phyloP scores from a whole-genome alignment of 1,140 invertebrate genomes.

The Drosophila sturtevanti region DNA sequence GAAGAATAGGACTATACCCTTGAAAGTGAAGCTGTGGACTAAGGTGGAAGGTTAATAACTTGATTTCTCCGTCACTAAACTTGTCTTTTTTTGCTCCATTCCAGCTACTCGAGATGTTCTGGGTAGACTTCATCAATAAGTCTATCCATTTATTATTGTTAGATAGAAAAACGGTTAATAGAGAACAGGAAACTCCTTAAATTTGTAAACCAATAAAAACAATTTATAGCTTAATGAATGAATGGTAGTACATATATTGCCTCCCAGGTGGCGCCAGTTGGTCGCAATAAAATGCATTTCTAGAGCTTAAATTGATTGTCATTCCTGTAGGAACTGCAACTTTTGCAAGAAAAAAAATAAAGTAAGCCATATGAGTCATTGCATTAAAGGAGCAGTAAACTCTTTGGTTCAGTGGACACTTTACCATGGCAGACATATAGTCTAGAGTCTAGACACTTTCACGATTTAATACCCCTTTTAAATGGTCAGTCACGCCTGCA shows the following conservation, averaged over 20 bases:
- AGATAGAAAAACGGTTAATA: neutral
- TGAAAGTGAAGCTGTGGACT: too few species aligned
- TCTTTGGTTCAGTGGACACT: neutral
- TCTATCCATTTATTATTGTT: too few species aligned
- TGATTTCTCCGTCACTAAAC: too few species aligned
- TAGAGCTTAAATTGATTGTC: neutral
- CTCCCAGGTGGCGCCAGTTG: neutral
- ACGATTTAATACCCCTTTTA: neutral
- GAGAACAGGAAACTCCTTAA: neutral
- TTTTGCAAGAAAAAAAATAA: too few species aligned
- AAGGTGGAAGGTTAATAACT: too few species aligned
- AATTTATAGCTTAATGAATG: neutral
- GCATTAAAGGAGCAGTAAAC: neutral
- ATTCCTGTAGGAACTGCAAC: too few species aligned
- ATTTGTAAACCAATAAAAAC: neutral
- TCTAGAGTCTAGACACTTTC: neutral
- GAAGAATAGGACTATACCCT: too few species aligned
- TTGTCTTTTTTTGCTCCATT: too few species aligned
- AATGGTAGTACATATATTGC: neutral
- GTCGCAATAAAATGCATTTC: neutral
- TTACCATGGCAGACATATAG: neutral
- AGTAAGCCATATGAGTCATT: neutral
- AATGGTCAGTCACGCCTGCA: conserved; percentile 19
- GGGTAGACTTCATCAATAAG: too few species aligned
- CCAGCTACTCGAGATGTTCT: too few species aligned